Base-by-base conservation (phyloP, 2,113 vertebrate species). In the Platysternon megacephalum region DNA sequence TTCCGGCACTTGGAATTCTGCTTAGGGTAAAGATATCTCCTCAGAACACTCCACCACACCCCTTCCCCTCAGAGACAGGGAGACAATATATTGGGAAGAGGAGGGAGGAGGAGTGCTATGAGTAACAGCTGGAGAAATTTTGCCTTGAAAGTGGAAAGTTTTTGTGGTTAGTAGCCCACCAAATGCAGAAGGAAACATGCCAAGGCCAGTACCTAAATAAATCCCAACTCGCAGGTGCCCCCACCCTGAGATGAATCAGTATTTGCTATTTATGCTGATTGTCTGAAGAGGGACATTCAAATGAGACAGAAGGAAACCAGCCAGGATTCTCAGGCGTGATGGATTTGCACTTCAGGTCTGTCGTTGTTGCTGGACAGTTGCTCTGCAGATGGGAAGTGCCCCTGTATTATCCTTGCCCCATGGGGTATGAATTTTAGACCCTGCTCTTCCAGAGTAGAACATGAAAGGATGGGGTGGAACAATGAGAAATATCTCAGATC, bases 381-480 rank as follows among this genome's bases (percentile, higher is more conserved):
- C 21, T 3, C 44, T 28, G 17, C 12, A 8, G 11, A 29, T 4
- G 1, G 1, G 5, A 42, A 11, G 14, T 44, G 8, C 49, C 8
- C 29, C 6, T 5, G 65, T 72, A 17, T 72, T 13, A 28, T 78
- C 74, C 42, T 46, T 78, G 74, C 42, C 44, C 11, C 26, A 16
- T 16, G 28, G 49, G 48, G 16, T 26, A 17, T n/a, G 21, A 74
- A 32, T 72, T 72, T 39, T 39, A 26, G 6, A n/a, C 61, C 48
- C 58, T 6, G 35, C 11, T n/a, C 32, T 85, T 72, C 35, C 35
- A 46, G 6, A 78, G 65, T 14, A 79, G 28, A 5, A 7, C 79
- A 58, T 10, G 92, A 89, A 95, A 91, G 61, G 92, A 85, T 82
- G 80, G 52, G 90, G 19, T 19, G 51, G 46, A 1, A 44, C 4